phyloP scores from a whole-genome alignment of 2,113 vertebrate genomes.

The Cardinalis cardinalis region DNA sequence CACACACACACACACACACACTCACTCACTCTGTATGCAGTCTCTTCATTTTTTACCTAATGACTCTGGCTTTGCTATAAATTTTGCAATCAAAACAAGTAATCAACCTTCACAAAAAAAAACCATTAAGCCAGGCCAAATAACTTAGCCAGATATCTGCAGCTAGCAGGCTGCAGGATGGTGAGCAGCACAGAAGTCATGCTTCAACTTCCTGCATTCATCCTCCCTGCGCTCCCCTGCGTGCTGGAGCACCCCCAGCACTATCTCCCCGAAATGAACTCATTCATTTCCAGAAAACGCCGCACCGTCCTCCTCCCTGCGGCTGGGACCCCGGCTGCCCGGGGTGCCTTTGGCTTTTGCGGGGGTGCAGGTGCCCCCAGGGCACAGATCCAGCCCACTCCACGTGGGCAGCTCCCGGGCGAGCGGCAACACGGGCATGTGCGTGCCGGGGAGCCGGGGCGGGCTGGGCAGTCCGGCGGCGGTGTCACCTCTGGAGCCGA shows the following conservation, averaged over 20 bases:
- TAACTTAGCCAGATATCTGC: background rate
- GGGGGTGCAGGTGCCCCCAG: background rate
- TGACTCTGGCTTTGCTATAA: background rate
- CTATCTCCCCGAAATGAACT: background rate
- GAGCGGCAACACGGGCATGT: fast-evolving
- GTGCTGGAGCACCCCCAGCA: background rate
- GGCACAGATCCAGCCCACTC: fast-evolving
- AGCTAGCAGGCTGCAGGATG: background rate
- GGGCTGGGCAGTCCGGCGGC: fast-evolving
- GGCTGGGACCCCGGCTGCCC: background rate
- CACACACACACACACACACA: too few species aligned
- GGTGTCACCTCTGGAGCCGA: background rate
- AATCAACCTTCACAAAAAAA: background rate
- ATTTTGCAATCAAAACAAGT: background rate
- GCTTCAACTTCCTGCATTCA: slow-evolving; percentile 4
- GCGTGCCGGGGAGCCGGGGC: background rate
- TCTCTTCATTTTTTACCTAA: background rate
- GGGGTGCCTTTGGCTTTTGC: fast-evolving
- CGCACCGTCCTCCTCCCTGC: fast-evolving
- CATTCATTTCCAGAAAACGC: background rate
- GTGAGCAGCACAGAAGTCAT: background rate
- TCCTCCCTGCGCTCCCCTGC: background rate
- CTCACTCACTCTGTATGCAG: background rate
- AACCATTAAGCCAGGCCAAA: background rate
- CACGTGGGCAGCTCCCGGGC: fast-evolving